Percentiles rank a stretch among this genome's conserved stretches.
phyloP scores from a whole-genome alignment of 2,797 vertebrate genomes.

The Microhierax caerulescens region DNA sequence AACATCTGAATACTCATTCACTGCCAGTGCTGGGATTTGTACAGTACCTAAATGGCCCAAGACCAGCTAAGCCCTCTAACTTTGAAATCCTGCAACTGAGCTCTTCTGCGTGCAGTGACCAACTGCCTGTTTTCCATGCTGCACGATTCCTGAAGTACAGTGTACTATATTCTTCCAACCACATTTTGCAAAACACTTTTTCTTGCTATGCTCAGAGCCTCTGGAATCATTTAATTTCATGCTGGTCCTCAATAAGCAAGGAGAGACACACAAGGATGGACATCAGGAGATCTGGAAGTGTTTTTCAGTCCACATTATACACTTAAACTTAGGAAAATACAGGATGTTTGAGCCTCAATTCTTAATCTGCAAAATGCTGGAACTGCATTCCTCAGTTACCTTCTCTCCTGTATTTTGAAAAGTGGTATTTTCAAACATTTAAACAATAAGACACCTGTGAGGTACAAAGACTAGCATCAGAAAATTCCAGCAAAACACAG shows the following conservation, averaged over 20 bases:
- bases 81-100: not conserved
- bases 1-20: not conserved
- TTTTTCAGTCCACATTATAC: not conserved
- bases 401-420: not conserved
- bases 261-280: not conserved
- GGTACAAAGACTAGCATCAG: not conserved
- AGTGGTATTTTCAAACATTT: not conserved
- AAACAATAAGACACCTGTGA: not conserved
- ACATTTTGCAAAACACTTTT: not conserved
- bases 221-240: not conserved
- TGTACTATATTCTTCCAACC: not conserved
- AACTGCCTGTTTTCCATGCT: not conserved
- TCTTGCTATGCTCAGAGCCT: not conserved
- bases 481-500: not conserved
- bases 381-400: not conserved
- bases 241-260: not conserved
- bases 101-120: not conserved
- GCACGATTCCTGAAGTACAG: not conserved
- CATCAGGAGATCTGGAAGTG: not conserved
- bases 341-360: not conserved
- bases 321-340: not conserved
- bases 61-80: not conserved
- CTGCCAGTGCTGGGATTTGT: not conserved
- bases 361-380: not conserved
- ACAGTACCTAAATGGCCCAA: not conserved